Base-by-base conservation (phyloP, 2,113 vertebrate species). In the Neoarius graeffei region DNA sequence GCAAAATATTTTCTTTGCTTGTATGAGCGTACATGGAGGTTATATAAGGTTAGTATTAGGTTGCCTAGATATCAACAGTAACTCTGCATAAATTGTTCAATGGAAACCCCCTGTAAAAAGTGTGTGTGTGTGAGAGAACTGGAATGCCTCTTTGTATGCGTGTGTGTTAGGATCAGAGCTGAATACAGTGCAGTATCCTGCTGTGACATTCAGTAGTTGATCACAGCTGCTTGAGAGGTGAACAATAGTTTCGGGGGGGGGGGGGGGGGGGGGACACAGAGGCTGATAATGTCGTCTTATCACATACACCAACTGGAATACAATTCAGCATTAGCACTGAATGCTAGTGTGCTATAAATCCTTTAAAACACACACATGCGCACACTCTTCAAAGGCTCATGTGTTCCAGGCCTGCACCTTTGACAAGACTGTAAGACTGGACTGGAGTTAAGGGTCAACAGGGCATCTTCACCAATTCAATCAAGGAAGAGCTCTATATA, bases 261-360 rank as follows among this genome's bases (percentile, higher is more conserved):
- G 62, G 82, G 73, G 83, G 82, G 89, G 30, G n/a, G n/a, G n/a
- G n/a, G n/a, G n/a, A n/a, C n/a, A n/a, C 52, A 85, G 81, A 50
- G 82, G 82, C 80, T 94, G 93, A 94, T 94, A 94, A 94, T 88
- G 87, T 89, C 86, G 14, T 86, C 93, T 94, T 94, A 94, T 95
- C 93, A 95, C 91, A 60, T 48, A 69, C 27, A 56, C 13, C 83
- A 88, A 52, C 42, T 25, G 82, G 92, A 93, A 93, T 91, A 92
- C 94, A 92, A 88, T 94, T 86, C 30, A 87, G 80, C 87, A 85
- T 85, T 88, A 85, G 60, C 85, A 86, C 83, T 89, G 77, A 90
- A 87, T 89, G 85, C 80, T 80, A 17, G 82, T 54, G 67, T 87
- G 59, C 67, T 87, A 86, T 83, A 87, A 87, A 86, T 86, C 30